Conservation (phyloP, 2,888 invertebrate species). For the Metellina segmentata region DNA sequence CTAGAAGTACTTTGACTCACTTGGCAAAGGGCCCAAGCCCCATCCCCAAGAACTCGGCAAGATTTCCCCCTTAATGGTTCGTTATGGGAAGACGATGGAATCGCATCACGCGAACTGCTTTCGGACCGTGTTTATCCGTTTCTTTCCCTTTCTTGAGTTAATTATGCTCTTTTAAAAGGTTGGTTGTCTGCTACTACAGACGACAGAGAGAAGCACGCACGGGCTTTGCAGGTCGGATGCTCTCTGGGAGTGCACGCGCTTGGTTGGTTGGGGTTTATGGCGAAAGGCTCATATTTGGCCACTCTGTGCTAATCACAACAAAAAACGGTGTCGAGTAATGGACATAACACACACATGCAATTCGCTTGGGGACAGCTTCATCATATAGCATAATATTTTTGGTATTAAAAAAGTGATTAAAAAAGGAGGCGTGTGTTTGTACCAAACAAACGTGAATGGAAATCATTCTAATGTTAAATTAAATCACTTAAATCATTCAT, state of each 20-base stretch:
- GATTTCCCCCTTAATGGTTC: slow-evolving; percentile 13
- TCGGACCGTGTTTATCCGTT: not conserved
- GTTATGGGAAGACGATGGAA: slow-evolving; percentile 15
- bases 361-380: too few species aligned
- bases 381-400: too few species aligned
- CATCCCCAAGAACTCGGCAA: slow-evolving; percentile 4
- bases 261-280: not conserved
- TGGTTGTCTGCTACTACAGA: not conserved
- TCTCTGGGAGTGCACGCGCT: not conserved
- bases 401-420: too few species aligned
- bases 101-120: slow-evolving; percentile 21
- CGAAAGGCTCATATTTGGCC: too few species aligned
- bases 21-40: slow-evolving; percentile 74
- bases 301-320: too few species aligned
- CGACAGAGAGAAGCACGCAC: not conserved
- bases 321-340: too few species aligned
- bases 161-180: slow-evolving; percentile 33
- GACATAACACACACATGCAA: too few species aligned
- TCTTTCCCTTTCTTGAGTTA: slow-evolving; percentile 9
- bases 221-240: not conserved
- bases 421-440: too few species aligned
- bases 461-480: too few species aligned
- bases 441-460: too few species aligned
- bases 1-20: slow-evolving; percentile 4
- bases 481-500: too few species aligned